Base-by-base conservation (phyloP, 30 jellyfish, hydroid and myxozoan genomes). In the Hydractinia symbiolongicarpus region DNA sequence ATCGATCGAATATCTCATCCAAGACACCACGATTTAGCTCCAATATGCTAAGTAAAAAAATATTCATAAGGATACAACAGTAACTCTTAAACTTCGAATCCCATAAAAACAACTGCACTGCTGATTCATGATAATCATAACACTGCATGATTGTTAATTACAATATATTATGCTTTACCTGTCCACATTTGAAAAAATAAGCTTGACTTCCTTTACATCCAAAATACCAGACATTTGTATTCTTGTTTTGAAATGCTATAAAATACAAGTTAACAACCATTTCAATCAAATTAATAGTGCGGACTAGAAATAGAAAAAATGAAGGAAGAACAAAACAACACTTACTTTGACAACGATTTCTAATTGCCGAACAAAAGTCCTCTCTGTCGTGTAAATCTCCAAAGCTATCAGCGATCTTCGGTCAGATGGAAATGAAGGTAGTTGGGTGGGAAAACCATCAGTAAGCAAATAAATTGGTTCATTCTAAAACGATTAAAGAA, bases 381-480 rank as follows among this genome's bases (percentile, higher is more conserved):
- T 62, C 73, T 91, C 98, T 1, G 98, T 91, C 16, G 98, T 91
- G 69, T 86, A 91, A 20, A 91, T 40, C 73, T 91, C 98, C 19
- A 88, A 67, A 10, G 98, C 98, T 21, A 86, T 91, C 9, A 91
- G 94, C 7, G 98, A 91, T 1, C 98, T 84, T 51, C 95, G 85
- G 83, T 91, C 98, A 55, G 91, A 88, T 1, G 98, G 98, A 74
- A 91, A 91, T 20, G 95, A 88, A 0, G 91, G 88, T 14, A 86
- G 56, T 44, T 30, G 53, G 9, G 95, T 72, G 56, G 96, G 98
- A 83, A 58, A 91, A n/a, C 96, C 93, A 83, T 91, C 95, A 0
- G 98, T 91, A 70, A 91, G 69, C 70, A 86, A 72, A 14, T 21
- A 54, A 21, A 91, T 86, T 64, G 88, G 86, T 53, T 91, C 98